Conservation (phyloP, 2,113 vertebrate species). For the Podiceps cristatus region DNA sequence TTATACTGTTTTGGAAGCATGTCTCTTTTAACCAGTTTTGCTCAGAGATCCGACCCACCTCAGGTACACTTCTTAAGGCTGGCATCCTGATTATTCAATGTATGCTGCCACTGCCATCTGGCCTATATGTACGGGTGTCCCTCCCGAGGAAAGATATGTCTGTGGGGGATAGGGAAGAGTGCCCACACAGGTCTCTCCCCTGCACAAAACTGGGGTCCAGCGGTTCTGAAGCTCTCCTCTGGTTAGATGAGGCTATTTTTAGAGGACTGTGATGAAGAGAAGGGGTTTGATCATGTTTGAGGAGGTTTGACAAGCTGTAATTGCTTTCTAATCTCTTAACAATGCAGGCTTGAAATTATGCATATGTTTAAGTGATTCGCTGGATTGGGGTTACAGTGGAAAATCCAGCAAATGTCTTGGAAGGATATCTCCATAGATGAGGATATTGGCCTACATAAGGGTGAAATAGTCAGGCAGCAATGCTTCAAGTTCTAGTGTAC, state of each 20-base stretch:
- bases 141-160: not conserved
- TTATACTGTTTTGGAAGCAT: not conserved
- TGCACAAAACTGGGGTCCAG: not conserved
- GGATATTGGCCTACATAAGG: not conserved
- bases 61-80: not conserved
- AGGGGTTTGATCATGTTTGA: conserved; percentile 45
- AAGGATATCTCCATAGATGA: not conserved
- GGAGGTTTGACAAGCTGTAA: conserved; percentile 53
- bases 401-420: not conserved
- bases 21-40: not conserved
- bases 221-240: not conserved
- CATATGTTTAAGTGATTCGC: not conserved
- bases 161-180: not conserved
- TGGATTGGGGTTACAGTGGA: not conserved
- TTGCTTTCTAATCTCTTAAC: conserved; percentile 65
- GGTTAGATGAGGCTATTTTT: not conserved
- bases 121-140: accelerated
- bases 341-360: conserved; percentile 44
- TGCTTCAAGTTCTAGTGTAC: not conserved
- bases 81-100: not conserved
- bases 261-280: conserved; percentile 19
- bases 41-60: not conserved
- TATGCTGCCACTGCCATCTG: not conserved
- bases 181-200: not conserved
- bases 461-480: not conserved